Percentiles rank a stretch among this genome's conserved stretches.
Conservation (phyloP, 1,140 invertebrate genomes). For the Papilio xuthus region DNA sequence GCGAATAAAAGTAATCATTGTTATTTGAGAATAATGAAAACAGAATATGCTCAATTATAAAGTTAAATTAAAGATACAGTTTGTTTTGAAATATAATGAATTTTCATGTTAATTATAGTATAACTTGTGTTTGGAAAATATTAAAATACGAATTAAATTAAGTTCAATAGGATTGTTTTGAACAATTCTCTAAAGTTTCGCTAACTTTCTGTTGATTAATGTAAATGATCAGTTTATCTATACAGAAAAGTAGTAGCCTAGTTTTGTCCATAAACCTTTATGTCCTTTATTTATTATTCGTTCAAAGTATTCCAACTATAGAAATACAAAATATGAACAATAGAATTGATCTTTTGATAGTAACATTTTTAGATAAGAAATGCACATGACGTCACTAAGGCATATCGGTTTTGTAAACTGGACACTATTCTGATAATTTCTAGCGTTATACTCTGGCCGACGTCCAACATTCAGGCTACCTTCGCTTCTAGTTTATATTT, state of each 20-base stretch:
- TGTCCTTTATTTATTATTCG: background rate
- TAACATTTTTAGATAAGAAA: conserved; percentile 3
- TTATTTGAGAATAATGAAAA: no score
- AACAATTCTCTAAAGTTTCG: no score
- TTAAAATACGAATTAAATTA: no score
- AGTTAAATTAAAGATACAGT: no score
- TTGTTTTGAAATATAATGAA: no score
- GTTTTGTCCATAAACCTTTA: background rate
- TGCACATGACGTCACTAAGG: conserved; percentile 4
- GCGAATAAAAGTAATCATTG: no score
- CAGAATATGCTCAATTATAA: no score
- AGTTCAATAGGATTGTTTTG: no score
- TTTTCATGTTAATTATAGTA: no score
- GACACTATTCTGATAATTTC: conserved; percentile 18
- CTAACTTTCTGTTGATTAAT: background rate
- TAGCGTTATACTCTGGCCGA: conserved; percentile 9
- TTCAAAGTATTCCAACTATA: background rate
- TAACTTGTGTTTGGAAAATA: no score
- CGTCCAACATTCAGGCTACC: conserved; percentile 26
- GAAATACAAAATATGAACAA: background rate
- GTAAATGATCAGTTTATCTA: background rate
- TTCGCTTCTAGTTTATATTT: conserved; percentile 11
- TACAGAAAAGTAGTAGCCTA: background rate
- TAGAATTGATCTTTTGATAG: background rate
- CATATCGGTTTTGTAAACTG: conserved; percentile 13